Percentiles rank a stretch among this genome's conserved stretches.
These are phyloP conservation scores for Eptesicus fuscus DNA, from an alignment of 2,113 vertebrate genomes.

Conservation along the genomic window DNA sequence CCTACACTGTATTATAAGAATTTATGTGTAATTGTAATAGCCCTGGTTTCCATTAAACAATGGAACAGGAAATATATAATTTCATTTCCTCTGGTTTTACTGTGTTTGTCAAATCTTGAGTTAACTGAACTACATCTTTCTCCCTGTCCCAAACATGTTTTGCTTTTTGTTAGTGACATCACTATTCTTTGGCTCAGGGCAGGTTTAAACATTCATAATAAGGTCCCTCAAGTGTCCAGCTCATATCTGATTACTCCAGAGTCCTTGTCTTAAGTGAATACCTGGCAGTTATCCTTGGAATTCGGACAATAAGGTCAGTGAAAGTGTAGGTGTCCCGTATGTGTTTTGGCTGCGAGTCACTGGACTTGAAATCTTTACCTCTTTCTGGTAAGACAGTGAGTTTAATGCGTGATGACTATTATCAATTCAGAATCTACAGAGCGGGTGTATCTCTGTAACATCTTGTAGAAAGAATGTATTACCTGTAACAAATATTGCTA, in stretches of 20 bases:
- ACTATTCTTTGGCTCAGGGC: not conserved
- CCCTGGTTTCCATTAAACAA: not conserved
- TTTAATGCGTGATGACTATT: not conserved
- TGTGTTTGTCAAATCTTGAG: not conserved
- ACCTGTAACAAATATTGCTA: not conserved
- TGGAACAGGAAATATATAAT: rapidly evolving
- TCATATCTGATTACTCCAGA: not conserved
- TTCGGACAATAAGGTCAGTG: not conserved
- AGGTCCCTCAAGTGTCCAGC: not conserved
- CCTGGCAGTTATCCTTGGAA: not conserved
- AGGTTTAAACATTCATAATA: not conserved
- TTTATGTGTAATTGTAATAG: not conserved
- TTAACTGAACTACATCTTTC: not conserved
- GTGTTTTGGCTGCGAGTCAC: not conserved
- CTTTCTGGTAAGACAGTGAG: not conserved
- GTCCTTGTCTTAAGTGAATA: not conserved
- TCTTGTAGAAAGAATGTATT: not conserved
- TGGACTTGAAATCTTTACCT: not conserved
- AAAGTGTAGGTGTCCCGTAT: not conserved
- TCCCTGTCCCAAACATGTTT: not conserved
- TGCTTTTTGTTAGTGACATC: not conserved
- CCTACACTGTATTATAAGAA: too few relatives aligned
- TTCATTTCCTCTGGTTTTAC: not conserved
- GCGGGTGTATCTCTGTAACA: not conserved
- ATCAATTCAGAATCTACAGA: not conserved